Base-by-base conservation (phyloP, 64 coral and sea anemone genomes). In the Montipora efflorescens region DNA sequence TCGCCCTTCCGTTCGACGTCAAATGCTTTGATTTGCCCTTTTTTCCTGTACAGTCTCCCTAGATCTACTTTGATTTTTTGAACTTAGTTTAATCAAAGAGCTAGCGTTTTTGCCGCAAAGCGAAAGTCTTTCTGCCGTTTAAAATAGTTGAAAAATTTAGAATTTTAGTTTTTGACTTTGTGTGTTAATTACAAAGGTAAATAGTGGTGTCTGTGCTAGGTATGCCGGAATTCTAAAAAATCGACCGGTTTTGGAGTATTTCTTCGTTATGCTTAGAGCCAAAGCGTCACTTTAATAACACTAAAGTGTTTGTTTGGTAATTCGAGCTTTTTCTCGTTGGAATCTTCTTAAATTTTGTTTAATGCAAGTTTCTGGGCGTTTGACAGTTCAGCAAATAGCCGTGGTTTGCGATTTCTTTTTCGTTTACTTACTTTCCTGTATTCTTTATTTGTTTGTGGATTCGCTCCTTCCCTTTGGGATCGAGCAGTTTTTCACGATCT, bases 111-210 rank as follows among this genome's bases (percentile, higher is more conserved):
- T 85, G 79, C 82, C 64, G 72, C 50, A 10, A 70, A 51, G 89
- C 77, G 61, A 90, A 67, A 46, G 16, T 80, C 77, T 90, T 74
- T 90, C 89, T 78, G 73, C 83, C 84, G 89, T 83, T 95, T 48
- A 83, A 81, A 90, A 90, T 84, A 89, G 93, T 81, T 78, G 71
- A 19, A 85, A 84, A 85, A 90, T 89, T 84, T 95, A 95, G 90
- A 71, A 95, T 83, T 95, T 95, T 89, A 95, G 64, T 12, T 64
- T 95, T 94, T 90, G 89, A 82, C 93, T 81, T 83, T 85, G 93
- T 90, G 93, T 95, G 93, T 95, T 95, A 95, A 95, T 95, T 95
- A 95, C 67, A 84, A 90, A 95, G 86, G 88, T 95, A 90, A 95
- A 95, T 95, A 95, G 87, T 79, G 81, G 82, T 94, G 88, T 95